Conservation (phyloP, 2,797 vertebrate genomes). For the Galago senegalensis region DNA sequence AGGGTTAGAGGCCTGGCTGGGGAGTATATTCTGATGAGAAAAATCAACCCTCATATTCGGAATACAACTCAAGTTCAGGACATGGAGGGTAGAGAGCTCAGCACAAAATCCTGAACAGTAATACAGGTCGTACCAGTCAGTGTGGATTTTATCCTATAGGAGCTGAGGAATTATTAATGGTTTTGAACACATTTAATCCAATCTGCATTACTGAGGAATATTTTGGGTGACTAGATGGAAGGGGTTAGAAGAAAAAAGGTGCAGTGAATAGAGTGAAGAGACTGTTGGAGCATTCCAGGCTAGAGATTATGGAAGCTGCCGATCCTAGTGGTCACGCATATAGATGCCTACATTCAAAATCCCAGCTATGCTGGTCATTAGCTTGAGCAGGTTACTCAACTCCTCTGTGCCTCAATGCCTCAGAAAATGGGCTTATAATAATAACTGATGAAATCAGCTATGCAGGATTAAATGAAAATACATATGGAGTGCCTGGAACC, state of each 20-base stretch:
- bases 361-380: not conserved
- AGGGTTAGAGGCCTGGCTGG: too few species aligned
- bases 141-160: not conserved
- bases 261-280: not conserved
- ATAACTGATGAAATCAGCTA: not conserved
- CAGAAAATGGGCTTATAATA: constrained; percentile 48
- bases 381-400: not conserved
- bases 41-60: not conserved
- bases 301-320: not conserved
- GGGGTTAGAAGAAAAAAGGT: not conserved
- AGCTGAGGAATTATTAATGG: not conserved
- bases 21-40: not conserved
- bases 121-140: not conserved
- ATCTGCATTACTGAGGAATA: not conserved
- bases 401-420: not conserved
- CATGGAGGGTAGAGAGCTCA: not conserved
- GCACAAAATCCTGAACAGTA: not conserved
- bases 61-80: not conserved
- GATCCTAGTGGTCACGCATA: not conserved
- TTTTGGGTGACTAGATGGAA: not conserved
- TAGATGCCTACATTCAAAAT: not conserved
- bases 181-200: constrained; percentile 17
- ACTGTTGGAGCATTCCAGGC: not conserved
- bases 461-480: not conserved
- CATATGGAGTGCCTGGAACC: not conserved